Conservation (phyloP, 1,140 invertebrate species). For the Galleria mellonella region DNA sequence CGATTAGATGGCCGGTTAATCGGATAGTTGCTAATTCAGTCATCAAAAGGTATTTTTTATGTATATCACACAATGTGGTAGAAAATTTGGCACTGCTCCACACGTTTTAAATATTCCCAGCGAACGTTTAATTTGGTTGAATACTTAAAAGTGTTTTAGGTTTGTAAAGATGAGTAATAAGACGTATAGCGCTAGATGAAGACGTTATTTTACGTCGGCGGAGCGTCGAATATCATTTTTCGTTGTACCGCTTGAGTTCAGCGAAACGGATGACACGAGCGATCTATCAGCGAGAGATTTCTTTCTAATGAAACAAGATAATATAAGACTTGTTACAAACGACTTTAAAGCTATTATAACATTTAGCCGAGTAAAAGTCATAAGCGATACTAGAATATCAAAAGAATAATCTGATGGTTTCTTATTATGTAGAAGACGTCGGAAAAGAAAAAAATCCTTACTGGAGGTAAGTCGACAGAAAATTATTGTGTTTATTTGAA, state of each 20-base stretch:
- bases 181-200: slow-evolving; percentile 41
- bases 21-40: slow-evolving; percentile 3
- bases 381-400: too few relatives aligned
- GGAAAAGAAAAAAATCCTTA: too few relatives aligned
- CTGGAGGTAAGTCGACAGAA: too few relatives aligned
- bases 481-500: too few relatives aligned
- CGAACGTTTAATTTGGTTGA: slow-evolving; percentile 17
- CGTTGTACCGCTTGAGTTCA: slow-evolving; percentile 27
- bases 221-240: slow-evolving; percentile 38
- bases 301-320: too few relatives aligned
- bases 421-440: too few relatives aligned
- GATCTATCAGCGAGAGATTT: slow-evolving; percentile 32
- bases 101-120: slow-evolving; percentile 13
- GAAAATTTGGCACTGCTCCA: slow-evolving; percentile 20
- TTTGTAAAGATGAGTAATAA: slow-evolving; percentile 34
- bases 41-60: slow-evolving; percentile 1
- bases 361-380: too few relatives aligned
- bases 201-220: slow-evolving; percentile 27
- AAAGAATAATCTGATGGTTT: too few relatives aligned
- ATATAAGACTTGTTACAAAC: too few relatives aligned
- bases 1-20: neutral
- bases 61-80: slow-evolving; percentile 18
- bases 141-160: slow-evolving; percentile 12
- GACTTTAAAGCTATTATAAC: too few relatives aligned
- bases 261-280: slow-evolving; percentile 37